Conservation (phyloP, 92 coral and sea anemone genomes). For the Siderastrea siderea region DNA sequence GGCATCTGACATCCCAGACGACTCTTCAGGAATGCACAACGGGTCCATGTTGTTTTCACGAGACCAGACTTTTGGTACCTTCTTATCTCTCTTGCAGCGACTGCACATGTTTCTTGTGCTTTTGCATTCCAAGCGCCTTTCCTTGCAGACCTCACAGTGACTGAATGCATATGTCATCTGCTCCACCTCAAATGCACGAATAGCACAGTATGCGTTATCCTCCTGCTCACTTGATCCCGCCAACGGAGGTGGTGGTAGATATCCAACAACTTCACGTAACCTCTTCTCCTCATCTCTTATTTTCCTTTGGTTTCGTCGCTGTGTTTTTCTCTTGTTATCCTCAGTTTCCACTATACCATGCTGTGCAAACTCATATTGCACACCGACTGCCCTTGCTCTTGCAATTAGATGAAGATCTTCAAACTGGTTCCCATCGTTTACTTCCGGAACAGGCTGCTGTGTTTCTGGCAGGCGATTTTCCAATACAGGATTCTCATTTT, state of each 20-base stretch:
- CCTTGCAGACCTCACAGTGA: too few species aligned
- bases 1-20: too few species aligned
- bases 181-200: not conserved
- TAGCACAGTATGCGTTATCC: not conserved
- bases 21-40: not conserved
- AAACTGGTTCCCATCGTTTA: too few species aligned
- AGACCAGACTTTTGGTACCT: not conserved
- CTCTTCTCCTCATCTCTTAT: not conserved
- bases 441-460: too few species aligned
- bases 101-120: not conserved
- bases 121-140: too few species aligned
- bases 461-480: too few species aligned
- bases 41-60: not conserved
- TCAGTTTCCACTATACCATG: not conserved
- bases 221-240: not conserved
- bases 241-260: not conserved
- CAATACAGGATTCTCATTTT: too few species aligned
- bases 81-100: not conserved
- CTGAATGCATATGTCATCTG: too few species aligned
- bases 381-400: not conserved
- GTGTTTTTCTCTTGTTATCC: not conserved
- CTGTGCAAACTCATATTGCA: not conserved
- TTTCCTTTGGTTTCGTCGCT: not conserved
- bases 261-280: not conserved
- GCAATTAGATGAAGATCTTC: too few species aligned